Evolutionary conservation across 2,888 invertebrate genomes (phyloP), one percentile per base, ranked within the genome.

Genomic region (Aporophyla lueneburgensis): DNA sequence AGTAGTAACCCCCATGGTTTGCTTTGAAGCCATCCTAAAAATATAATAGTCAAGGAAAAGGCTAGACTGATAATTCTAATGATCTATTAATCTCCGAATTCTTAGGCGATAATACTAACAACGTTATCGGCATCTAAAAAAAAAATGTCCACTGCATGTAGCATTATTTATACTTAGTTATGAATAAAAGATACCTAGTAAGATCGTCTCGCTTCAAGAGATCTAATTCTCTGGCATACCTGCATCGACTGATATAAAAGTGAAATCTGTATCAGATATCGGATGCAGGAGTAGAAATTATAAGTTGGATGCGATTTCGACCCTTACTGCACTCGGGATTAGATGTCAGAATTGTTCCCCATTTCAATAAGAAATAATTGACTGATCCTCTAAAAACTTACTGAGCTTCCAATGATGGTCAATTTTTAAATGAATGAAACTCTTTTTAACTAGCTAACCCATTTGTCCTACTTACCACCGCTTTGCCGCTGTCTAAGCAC

Each of bases 161-260:
- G 9, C 5, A 33, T 40, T 46, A 2, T 4, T 33, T 56, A 53
- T 24, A n/a, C n/a, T n/a, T n/a, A 66, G 61, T 24, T 76, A 87
- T 86, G 79, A 87, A 87, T 86, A 74, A 85, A 76, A 85, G 62
- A 86, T 86, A 49, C 19, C 14, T 24, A 70, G 56, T 40, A 40
- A n/a, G 24, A 71, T 43, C 53, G 68, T 80, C n/a, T 27, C 76
- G 86, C 86, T 62, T 56, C 74, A 75, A 62, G 40, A 71, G 6
- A 66, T 56, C 19, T 43, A 56, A 78, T 75, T 78, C 81, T 65
- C 65, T 62, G 21, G 49, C 72, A 73, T 83, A 58, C 67, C 74
- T 66, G 46, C 71, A 66, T 61, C 33, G 54, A 71, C 16, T 53
- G 54, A 63, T 77, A 73, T 76, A 81, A 86, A 83, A 84, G 86